phyloP scores from a whole-genome alignment of 2,113 vertebrate species.

The Bubo scandiacus region DNA sequence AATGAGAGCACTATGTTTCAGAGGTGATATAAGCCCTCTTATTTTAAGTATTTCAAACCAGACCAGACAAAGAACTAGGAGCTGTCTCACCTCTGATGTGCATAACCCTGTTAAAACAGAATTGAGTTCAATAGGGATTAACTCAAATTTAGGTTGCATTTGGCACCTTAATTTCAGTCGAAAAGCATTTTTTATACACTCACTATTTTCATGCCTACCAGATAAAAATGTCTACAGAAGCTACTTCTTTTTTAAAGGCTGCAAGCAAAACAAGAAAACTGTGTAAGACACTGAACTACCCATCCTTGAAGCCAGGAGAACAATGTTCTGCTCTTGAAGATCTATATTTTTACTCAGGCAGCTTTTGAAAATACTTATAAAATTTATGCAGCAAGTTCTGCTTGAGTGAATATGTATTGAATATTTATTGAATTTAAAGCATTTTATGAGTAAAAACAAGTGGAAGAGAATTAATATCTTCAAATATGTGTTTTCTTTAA shows the following conservation, averaged over 20 bases:
- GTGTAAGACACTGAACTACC: not conserved
- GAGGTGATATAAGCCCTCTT: not conserved
- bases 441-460: not conserved
- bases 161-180: not conserved
- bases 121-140: not conserved
- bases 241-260: not conserved
- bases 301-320: not conserved
- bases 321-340: not conserved
- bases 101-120: not conserved
- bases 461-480: not conserved
- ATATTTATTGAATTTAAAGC: not conserved
- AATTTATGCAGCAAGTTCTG: not conserved
- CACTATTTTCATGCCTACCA: not conserved
- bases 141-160: not conserved
- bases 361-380: not conserved
- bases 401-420: not conserved
- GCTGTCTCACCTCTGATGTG: not conserved
- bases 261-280: not conserved
- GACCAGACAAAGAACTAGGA: not conserved
- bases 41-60: not conserved
- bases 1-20: not conserved
- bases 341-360: not conserved
- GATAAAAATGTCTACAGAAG: not conserved
- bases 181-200: not conserved
- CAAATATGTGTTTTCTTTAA: not conserved